Base-by-base conservation (phyloP, 2,888 invertebrate genomes). In the Pachliopta kotzebuea region DNA sequence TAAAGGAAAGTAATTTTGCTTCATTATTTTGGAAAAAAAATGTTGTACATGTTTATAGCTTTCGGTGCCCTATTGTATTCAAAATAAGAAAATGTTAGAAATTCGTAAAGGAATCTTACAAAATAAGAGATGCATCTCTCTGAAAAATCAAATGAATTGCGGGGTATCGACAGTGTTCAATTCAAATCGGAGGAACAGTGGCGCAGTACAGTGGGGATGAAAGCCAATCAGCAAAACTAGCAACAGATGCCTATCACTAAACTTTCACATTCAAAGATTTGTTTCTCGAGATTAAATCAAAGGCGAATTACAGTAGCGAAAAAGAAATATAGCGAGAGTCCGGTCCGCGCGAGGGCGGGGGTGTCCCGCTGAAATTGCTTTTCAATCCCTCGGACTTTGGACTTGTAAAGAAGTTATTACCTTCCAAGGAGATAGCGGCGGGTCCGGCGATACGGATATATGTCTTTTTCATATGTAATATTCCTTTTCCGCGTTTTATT, bases 341-440 rank as follows among this genome's bases (percentile, higher is more conserved):
- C 88, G 88, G 87, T 84, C 86, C 80, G 84, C 83, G 76, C 78
- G 79, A 82, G 87, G 86, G 85, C 84, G 88, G 89, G 86, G 90
- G 90, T 90, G 92, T 90, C 89, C 87, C 86, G 85, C 88, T 91
- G 92, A 92, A 92, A 92, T 92, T 92, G 92, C 92, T 92, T 92
- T 92, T 90, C 92, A 92, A 92, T 92, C 92, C 92, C 92, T 91
- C 92, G 92, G 92, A 92, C 92, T 92, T 92, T 92, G 91, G 92
- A 92, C 92, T 92, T 92, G 92, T 92, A 92, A 92, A 92, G 92
- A 92, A 92, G 92, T 92, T 92, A 92, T 92, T 92, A 92, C 92
- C 92, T 92, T 90, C 90, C 86, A 81, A 86, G 86, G 84, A 92
- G 91, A 91, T 90, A 91, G 90, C 90, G 89, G 83, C 89, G 88